Evolutionary conservation across 2,888 invertebrate species (phyloP), one percentile per base, ranked within the genome.

Genomic region (Pterostichus niger): DNA sequence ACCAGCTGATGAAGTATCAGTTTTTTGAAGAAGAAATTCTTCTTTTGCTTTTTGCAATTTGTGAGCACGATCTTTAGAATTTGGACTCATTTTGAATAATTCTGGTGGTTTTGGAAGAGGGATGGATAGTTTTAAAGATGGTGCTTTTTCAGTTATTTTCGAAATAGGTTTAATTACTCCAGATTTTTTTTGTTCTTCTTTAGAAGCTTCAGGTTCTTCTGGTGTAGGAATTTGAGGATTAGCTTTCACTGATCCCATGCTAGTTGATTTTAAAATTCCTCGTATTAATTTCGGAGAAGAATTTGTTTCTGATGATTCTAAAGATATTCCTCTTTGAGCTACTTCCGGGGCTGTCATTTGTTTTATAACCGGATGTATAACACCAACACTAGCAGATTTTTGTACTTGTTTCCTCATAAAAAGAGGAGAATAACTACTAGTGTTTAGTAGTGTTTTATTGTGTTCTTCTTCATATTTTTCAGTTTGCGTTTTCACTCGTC

Each of bases 31-130:
- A 10, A 96, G 87, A 86, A 96, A 96, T 85, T 93, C 93, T 86
- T 96, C 95, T 86, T 95, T 94, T 0, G 96, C 96, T 83, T 92
- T 93, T 85, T 93, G 92, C 9, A 95, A 89, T 84, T 92, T 93
- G n/a, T 92, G 91, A 0, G 94, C 93, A 85, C 91, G 91, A 85
- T 89, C 90, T 86, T 87, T 91, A 64, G 88, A 88, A 84, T 17
- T 88, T 13, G 87, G 85, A 33, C 83, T 83, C 24, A 75, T 76
- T 68, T 81, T 79, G 24, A 84, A 56, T 46, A 85, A 84, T 11
- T 84, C 83, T 56, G 84, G 82, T 11, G 56, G 49, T 46, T 13
- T 33, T 13, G 84, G 84, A 2, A 84, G 84, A 7, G 87, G 85
- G 56, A 86, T 86, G 9, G 80, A 83, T 59, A 86, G 73, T 44